Base-by-base conservation (phyloP, 2,888 invertebrate species). In the Apodemia duryi region DNA sequence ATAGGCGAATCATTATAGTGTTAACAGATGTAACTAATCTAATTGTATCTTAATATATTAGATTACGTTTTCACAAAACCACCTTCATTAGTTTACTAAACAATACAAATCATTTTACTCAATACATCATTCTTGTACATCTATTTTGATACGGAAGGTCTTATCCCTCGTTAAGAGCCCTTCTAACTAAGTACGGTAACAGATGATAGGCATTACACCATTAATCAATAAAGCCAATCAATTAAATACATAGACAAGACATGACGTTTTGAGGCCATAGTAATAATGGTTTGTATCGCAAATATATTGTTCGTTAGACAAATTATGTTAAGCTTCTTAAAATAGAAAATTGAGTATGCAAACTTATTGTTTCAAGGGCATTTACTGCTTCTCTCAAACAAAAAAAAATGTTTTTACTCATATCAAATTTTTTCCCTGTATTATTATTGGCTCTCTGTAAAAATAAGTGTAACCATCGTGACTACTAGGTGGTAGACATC, bases 221-320 rank as follows among this genome's bases (percentile, higher is more conserved):
- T 60, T 60, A 6, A 60, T 60, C 57, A 60, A 35, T 35, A 60
- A 60, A 60, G 57, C 57, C 57, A 13, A 60, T 60, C 32, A 60
- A 60, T 60, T 60, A 60, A 60, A 6, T 13, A 32, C 13, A 60
- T n/a, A 32, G 57, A 60, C 13, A n/a, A 60, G 57, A 35, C 57
- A 60, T 32, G 57, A 60, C 35, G 57, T 60, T 35, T 35, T 32
- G 57, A 60, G 13, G 57, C 57, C 57, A 13, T 60, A n/a, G 13
- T 60, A 35, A 32, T 60, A 35, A 60, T 60, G 32, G 29, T 9
- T 57, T 0, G 13, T 13, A 46, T 21, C 21, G 49, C 6, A 51
- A 51, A 51, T 51, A 51, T 21, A 51, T 51, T 51, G 49, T 13
- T 1, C 21, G n/a, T 51, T 21, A 7, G 49, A 51, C 6, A 21